Percentiles rank a stretch among this genome's conserved stretches.
phyloP scores from a whole-genome alignment of 2,113 vertebrate genomes.

The Rhabdornis inornatus region DNA sequence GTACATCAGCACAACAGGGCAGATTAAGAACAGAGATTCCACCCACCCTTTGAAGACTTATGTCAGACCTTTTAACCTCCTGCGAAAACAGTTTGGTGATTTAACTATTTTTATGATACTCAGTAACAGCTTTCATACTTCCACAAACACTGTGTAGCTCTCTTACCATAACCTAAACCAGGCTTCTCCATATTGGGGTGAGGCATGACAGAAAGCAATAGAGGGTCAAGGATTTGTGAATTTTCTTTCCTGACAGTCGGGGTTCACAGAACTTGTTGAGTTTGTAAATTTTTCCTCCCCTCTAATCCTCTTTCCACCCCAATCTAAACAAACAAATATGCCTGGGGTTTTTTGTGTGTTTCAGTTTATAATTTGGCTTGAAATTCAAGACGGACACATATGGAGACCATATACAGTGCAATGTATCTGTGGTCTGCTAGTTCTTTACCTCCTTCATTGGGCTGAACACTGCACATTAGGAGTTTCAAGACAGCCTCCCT shows the following conservation, averaged over 20 bases:
- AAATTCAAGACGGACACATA: not conserved
- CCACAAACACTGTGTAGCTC: not conserved
- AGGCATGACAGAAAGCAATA: not conserved
- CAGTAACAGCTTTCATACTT: constrained; percentile 43
- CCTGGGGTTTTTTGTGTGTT: not conserved
- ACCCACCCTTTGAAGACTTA: constrained; percentile 32
- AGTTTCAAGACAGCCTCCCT: not conserved
- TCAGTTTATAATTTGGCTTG: not conserved
- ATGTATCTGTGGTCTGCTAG: accelerated
- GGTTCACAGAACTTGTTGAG: not conserved
- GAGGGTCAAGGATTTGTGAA: not conserved
- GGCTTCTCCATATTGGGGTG: not conserved
- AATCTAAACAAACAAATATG: not conserved
- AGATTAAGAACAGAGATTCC: constrained; percentile 26
- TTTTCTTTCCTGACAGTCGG: not conserved
- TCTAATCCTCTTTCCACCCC: not conserved
- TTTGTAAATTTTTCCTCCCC: not conserved
- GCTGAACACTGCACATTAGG: not conserved
- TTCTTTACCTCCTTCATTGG: not conserved
- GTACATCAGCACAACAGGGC: not conserved
- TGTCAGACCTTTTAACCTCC: constrained; percentile 20
- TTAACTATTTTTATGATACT: constrained; percentile 48
- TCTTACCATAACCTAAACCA: not conserved
- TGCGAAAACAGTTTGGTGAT: constrained; percentile 15
- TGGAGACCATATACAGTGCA: not conserved